These are phyloP conservation scores for Sitta europaea DNA, from an alignment of 2,113 vertebrate species.

Conservation along the genomic window DNA sequence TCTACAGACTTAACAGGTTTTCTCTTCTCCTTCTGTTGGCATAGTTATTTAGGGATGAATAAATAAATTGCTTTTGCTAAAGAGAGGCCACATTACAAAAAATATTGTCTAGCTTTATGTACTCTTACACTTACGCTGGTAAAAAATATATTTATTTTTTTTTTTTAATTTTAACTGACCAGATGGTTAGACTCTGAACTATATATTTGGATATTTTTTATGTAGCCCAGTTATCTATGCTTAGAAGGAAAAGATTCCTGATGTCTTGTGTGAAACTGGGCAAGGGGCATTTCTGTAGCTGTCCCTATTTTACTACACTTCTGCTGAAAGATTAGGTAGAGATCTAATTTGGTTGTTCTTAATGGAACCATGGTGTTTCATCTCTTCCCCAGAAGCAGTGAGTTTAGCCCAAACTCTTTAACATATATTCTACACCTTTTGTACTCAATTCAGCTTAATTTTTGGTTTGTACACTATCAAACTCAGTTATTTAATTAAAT, in stretches of 20 bases:
- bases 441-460: neutral
- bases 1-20: neutral
- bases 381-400: neutral
- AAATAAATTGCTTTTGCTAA: neutral
- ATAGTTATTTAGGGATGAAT: neutral
- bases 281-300: neutral
- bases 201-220: neutral
- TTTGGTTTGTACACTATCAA: neutral
- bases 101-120: neutral
- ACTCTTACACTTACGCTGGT: neutral
- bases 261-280: neutral
- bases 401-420: neutral
- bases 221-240: neutral
- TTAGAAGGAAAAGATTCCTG: neutral
- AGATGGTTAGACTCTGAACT: neutral
- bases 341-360: neutral
- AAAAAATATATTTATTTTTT: accelerated
- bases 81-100: neutral
- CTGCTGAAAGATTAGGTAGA: neutral
- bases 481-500: neutral
- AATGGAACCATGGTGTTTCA: neutral
- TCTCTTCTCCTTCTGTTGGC: neutral
- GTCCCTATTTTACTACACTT: neutral
- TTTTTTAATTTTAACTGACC: neutral
- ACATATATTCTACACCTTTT: neutral